phyloP scores from a whole-genome alignment of 92 coral and sea anemone species.

The Epizoanthus rinbou region DNA sequence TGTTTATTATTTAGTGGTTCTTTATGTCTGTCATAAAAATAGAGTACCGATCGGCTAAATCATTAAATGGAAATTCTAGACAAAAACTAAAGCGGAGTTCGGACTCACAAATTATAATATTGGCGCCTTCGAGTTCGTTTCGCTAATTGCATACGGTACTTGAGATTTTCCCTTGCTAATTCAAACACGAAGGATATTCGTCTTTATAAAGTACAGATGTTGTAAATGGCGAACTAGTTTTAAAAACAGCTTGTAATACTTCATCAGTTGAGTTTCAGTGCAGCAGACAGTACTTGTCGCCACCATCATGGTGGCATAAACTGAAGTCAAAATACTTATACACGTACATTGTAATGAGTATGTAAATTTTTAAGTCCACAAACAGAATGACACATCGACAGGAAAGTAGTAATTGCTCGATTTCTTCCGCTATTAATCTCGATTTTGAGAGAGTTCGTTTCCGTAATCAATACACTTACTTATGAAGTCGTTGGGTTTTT shows the following conservation, averaged over 20 bases:
- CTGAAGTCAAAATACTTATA: background rate
- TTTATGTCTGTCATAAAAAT: background rate
- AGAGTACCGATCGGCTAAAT: background rate
- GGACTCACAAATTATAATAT: background rate
- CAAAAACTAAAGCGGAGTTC: background rate
- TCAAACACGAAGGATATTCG: background rate
- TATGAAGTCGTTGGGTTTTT: background rate
- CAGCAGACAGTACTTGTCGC: too few species aligned
- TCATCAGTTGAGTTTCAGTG: too few species aligned
- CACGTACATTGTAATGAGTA: background rate
- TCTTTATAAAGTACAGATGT: background rate
- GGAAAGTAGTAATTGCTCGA: conserved; percentile 2
- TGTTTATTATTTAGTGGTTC: background rate
- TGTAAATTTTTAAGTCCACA: conserved; percentile 10
- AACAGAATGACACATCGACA: background rate
- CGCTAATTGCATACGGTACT: conserved; percentile 29
- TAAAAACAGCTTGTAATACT: background rate
- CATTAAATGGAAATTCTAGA: background rate
- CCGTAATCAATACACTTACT: background rate
- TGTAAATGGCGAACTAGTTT: background rate
- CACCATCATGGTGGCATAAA: too few species aligned
- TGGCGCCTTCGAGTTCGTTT: background rate
- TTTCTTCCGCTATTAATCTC: conserved; percentile 18
- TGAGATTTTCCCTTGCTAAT: background rate
- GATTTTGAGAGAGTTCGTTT: conserved; percentile 12